These are phyloP conservation scores for Cacajao melanocephalus DNA, from an alignment of 2,797 vertebrate genomes.

Conservation along the genomic window DNA sequence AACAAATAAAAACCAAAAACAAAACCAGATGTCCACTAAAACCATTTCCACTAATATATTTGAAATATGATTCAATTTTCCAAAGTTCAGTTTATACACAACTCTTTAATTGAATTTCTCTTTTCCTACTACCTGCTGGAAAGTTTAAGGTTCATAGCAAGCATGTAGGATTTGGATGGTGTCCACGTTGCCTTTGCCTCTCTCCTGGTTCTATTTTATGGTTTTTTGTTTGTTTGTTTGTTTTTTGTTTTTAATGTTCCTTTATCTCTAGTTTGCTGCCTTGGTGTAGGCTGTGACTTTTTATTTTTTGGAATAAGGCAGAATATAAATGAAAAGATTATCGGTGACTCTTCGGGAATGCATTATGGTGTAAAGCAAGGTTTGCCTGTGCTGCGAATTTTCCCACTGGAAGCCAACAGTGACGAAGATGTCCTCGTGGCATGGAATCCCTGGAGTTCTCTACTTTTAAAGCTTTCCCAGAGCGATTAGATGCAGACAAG, in stretches of 20 bases:
- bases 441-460: background rate
- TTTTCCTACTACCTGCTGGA: background rate
- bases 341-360: constrained; percentile 37
- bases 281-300: background rate
- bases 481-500: background rate
- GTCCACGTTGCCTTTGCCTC: background rate
- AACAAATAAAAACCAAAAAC: background rate
- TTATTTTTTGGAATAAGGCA: background rate
- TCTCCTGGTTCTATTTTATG: background rate
- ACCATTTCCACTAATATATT: background rate
- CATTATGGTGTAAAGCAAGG: background rate
- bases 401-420: background rate
- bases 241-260: background rate
- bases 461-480: background rate
- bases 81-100: background rate
- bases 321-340: background rate
- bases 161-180: background rate
- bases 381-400: background rate
- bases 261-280: background rate
- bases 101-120: background rate
- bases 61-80: background rate
- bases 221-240: background rate
- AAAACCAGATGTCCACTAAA: constrained; percentile 22
- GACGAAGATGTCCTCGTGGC: background rate
- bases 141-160: background rate